A percentile compares a stretch with the other conserved stretches of the same genome.
Evolutionary conservation across 1,140 invertebrate genomes (phyloP).

Genomic region (Harlomillsia oculata): DNA sequence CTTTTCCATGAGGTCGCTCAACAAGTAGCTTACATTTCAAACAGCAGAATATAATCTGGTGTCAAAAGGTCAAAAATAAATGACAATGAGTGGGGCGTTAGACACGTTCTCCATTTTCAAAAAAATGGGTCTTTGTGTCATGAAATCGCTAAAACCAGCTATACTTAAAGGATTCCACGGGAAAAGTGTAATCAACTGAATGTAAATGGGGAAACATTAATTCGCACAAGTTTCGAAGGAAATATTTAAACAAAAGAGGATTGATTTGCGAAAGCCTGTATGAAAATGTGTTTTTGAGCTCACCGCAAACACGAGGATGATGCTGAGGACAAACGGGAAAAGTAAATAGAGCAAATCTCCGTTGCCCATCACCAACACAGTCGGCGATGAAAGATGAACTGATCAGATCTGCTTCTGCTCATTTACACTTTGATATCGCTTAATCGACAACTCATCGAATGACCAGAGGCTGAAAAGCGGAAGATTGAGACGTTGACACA

Average conservation of each 20-base stretch:
- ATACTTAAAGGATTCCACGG: not conserved
- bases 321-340: conserved; percentile 14
- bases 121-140: too few relatives aligned
- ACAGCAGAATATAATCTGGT: conserved; percentile 9
- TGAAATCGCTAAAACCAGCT: not conserved
- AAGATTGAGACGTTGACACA: too few relatives aligned
- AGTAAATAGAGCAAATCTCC: conserved; percentile 13
- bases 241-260: not conserved
- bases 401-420: too few relatives aligned
- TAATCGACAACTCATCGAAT: too few relatives aligned
- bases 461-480: too few relatives aligned
- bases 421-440: too few relatives aligned
- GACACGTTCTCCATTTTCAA: too few relatives aligned
- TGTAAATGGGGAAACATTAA: not conserved
- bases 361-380: too few relatives aligned
- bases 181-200: not conserved
- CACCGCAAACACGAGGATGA: conserved; percentile 4
- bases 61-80: not conserved
- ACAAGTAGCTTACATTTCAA: conserved; percentile 17
- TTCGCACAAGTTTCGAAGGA: not conserved
- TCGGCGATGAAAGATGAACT: too few relatives aligned
- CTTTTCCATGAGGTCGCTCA: conserved; percentile 7
- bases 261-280: not conserved
- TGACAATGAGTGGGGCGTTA: too few relatives aligned
- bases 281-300: not conserved